A percentile compares a stretch with the other conserved stretches of the same genome.
Conservation (phyloP, 2,797 vertebrate species). For the Echeneis naucrates region DNA sequence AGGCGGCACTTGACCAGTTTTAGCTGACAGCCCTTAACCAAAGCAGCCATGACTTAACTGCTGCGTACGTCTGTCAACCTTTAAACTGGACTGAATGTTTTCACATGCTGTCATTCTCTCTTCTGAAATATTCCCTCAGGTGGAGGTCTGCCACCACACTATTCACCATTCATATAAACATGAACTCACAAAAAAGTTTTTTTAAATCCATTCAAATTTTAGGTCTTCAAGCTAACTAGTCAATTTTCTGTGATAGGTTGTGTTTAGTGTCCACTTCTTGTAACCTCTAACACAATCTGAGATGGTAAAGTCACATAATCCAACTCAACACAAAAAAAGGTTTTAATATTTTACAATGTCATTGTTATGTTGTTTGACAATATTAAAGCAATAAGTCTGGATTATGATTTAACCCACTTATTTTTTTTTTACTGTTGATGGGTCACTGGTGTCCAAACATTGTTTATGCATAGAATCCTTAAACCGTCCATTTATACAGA, state of each 20-base stretch:
- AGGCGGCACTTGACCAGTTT: background rate
- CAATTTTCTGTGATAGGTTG: background rate
- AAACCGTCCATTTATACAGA: background rate
- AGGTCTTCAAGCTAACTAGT: background rate
- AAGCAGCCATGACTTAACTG: background rate
- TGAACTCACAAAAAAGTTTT: background rate
- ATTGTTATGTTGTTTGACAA: background rate
- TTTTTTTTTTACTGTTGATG: no score
- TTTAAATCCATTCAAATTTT: background rate
- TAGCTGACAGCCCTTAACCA: background rate
- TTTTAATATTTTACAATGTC: background rate
- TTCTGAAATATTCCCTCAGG: background rate
- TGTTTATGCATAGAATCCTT: constrained; percentile 50
- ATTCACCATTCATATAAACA: background rate
- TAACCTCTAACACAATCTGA: background rate
- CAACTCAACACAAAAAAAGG: background rate
- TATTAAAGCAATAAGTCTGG: background rate
- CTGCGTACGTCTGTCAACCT: background rate
- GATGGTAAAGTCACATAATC: background rate
- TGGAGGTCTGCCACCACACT: background rate
- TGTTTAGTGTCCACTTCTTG: background rate
- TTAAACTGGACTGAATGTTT: background rate
- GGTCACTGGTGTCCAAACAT: constrained; percentile 10
- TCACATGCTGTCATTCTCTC: background rate
- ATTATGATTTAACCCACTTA: background rate